Evolutionary conservation across 1,140 invertebrate genomes (phyloP), one percentile per base, ranked within the genome.

Genomic region (Halesus radiatus): DNA sequence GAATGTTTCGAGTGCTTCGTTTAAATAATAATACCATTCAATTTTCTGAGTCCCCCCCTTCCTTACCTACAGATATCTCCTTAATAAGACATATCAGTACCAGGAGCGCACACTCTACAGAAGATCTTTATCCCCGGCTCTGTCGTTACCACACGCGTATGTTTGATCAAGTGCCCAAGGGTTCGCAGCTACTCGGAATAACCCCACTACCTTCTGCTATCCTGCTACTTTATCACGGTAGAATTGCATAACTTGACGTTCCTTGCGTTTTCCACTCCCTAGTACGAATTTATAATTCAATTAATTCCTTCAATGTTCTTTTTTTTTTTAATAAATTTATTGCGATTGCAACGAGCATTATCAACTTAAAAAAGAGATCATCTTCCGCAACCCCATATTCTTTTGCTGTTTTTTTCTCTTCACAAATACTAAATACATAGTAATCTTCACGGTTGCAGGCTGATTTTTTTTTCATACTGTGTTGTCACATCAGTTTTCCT

Each of bases 111-210:
- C 75, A 74, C 60, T 32, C 76, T 53, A 37, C 56, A 79, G 78
- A 76, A 79, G 79, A 80, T 80, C 79, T 80, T 80, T 80, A 83
- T 83, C 82, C 82, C 74, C 62, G 53, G 79, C 45, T 62, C 79
- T 83, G 82, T 83, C 82, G 82, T 75, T 77, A 83, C 82, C 82
- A 83, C 78, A 58, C 79, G 79, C 74, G 68, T 72, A 77, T 83
- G 58, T 83, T 80, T 83, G 82, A 83, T 83, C 77, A 76, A 83
- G 82, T 73, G 77, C 79, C 82, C 79, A 66, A 80, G 78, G 77
- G 64, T 68, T 79, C 66, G 77, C 54, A 73, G 53, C 66, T 64
- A 73, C 66, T 78, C 58, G 66, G 45, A 18, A 54, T 50, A 62
- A 37, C 66, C 68, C 52, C 53, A 20, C 26, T 54, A 66, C 23